A percentile compares a stretch with the other conserved stretches of the same genome.
These are phyloP conservation scores for Picus viridis DNA, from an alignment of 2,797 vertebrate species.

Conservation along the genomic window DNA sequence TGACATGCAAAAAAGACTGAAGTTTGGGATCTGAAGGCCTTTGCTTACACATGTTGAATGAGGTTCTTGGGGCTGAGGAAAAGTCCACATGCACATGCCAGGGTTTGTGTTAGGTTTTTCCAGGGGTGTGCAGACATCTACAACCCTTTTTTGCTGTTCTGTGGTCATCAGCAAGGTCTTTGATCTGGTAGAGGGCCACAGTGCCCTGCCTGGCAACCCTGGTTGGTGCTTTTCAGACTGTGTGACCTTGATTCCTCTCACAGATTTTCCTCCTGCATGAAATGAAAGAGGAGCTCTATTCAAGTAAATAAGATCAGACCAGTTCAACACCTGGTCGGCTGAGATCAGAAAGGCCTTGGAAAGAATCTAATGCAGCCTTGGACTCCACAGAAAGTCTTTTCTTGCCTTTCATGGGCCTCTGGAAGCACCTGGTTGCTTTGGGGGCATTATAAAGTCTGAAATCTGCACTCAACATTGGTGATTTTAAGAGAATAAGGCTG, in stretches of 20 bases:
- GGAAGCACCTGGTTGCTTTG: background rate
- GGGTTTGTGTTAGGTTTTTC: background rate
- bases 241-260: background rate
- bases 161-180: conserved; percentile 10
- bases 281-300: conserved; percentile 6
- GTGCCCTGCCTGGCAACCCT: background rate
- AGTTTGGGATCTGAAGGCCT: background rate
- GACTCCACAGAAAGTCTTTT: background rate
- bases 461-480: background rate
- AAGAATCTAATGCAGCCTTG: background rate
- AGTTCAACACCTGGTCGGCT: background rate
- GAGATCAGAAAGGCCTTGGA: background rate
- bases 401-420: background rate
- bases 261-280: background rate
- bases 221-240: background rate
- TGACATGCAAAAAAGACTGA: background rate
- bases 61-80: background rate
- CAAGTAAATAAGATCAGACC: background rate
- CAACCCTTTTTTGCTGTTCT: background rate
- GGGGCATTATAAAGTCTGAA: background rate
- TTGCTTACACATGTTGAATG: background rate
- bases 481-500: background rate
- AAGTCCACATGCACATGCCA: background rate
- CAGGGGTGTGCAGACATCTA: background rate
- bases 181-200: background rate